Base-by-base conservation (phyloP, 2,888 invertebrate species). In the Apeira syringaria region DNA sequence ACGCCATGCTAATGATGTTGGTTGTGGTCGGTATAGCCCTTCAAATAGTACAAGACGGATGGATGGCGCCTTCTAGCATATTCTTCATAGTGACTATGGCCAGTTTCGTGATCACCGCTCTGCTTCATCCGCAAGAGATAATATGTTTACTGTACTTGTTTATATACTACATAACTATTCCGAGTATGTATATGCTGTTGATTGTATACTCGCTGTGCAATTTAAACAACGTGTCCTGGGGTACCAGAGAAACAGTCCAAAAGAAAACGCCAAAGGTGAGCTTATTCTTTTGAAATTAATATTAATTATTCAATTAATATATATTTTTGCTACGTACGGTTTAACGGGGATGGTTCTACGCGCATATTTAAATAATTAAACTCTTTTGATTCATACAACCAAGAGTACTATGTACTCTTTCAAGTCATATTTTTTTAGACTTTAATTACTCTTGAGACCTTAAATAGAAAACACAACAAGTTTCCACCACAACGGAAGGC, bases 171-270 rank as follows among this genome's bases (percentile, higher is more conserved):
- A 93, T 98, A 30, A 96, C 97, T 3, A 97, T 98, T 36, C 98
- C 98, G 0, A 96, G 97, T 54, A 98, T 98, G 95, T 98, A 98
- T 77, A 94, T 98, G 92, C 85, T 98, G 68, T 91, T 98, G 37
- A 94, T 98, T 55, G 95, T 98, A 40, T 98, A 97, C 74, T 97
- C 98, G 0, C 90, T 98, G 13, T 97, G 97, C 73, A 98, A 98
- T 75, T 91, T 98, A 85, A 97, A 98, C 75, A 95, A 97, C 65
- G 96, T 98, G 2, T 94, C 95, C 1, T 98, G 98, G 98, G 98
- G 98, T 3, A 98, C 98, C 0, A 90, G 98, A 47, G 98, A 98
- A 75, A 94, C 92, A 31, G 90, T 91, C 0, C 80, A 82, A 59
- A 87, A 88, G 65, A 85, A 85, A 46, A 75, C 80, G 17, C 56